phyloP scores from a whole-genome alignment of 2,113 vertebrate species.

The Heterocephalus glaber region DNA sequence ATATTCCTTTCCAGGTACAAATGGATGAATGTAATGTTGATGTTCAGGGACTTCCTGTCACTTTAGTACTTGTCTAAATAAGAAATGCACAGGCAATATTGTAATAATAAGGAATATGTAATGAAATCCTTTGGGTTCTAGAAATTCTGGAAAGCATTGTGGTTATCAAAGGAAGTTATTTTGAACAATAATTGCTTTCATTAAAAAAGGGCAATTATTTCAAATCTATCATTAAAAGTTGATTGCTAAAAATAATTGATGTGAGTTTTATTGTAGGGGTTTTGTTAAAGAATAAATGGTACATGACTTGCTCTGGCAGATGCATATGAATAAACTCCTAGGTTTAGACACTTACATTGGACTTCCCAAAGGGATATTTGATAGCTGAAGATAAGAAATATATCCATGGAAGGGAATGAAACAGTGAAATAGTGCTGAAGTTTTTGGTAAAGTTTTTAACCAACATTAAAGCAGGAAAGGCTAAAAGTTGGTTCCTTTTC shows the following conservation, averaged over 20 bases:
- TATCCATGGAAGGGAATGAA: not conserved
- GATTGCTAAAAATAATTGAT: not conserved
- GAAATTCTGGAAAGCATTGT: slow-evolving; percentile 26
- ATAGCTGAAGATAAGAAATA: not conserved
- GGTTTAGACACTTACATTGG: not conserved
- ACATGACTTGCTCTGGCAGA: slow-evolving; percentile 30
- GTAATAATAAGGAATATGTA: not conserved
- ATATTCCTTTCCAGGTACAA: not conserved
- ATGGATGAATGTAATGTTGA: not conserved
- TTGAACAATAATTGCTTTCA: slow-evolving; percentile 43
- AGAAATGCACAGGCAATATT: not conserved
- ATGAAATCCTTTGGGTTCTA: not conserved
- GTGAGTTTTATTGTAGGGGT: not conserved
- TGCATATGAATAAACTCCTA: not conserved
- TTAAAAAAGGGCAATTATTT: slow-evolving; percentile 50
- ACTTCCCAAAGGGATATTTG: not conserved
- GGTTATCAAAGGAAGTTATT: not conserved
- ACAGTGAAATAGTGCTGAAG: not conserved
- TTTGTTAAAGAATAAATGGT: not conserved
- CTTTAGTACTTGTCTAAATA: not conserved
- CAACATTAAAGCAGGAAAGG: not conserved
- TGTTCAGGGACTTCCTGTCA: not conserved
- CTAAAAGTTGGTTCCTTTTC: not conserved
- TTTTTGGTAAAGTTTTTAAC: not conserved
- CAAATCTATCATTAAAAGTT: not conserved